Conservation (phyloP, 2,888 invertebrate genomes). For the Tachina lurida region DNA sequence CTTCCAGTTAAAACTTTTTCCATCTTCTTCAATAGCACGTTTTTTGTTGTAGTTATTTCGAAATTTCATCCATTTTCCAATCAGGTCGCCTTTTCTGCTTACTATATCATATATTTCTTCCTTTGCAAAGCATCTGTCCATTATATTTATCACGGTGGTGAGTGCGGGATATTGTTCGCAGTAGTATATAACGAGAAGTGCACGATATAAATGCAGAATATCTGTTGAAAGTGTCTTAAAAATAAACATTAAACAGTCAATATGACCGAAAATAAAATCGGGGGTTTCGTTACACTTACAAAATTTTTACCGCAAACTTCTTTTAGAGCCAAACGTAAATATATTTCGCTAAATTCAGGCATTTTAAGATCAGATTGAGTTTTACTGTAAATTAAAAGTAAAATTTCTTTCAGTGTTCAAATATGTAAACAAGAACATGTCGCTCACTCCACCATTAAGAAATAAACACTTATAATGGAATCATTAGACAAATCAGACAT, state of each 20-base stretch:
- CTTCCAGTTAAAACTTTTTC: neutral
- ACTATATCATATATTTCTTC: slow-evolving; percentile 51
- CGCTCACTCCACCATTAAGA: slow-evolving; percentile 64
- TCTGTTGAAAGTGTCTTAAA: slow-evolving; percentile 23
- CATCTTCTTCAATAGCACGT: neutral
- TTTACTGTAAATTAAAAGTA: slow-evolving; percentile 43
- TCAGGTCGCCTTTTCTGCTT: slow-evolving; percentile 6
- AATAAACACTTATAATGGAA: slow-evolving; percentile 66
- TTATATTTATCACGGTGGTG: slow-evolving; percentile 52
- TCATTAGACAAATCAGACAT: slow-evolving; percentile 49
- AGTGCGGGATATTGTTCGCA: slow-evolving; percentile 49
- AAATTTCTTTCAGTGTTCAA: slow-evolving; percentile 35
- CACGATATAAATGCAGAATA: slow-evolving; percentile 59
- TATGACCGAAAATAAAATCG: neutral
- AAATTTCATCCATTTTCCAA: slow-evolving; percentile 33
- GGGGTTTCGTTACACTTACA: neutral
- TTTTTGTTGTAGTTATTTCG: neutral
- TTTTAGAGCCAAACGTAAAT: slow-evolving; percentile 69
- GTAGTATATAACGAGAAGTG: slow-evolving; percentile 68
- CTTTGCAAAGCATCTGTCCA: slow-evolving; percentile 62
- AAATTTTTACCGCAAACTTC: slow-evolving; percentile 55
- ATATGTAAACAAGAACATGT: slow-evolving; percentile 1
- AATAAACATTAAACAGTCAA: neutral
- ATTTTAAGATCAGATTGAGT: slow-evolving; percentile 34
- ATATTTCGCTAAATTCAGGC: slow-evolving; percentile 69